phyloP scores from a whole-genome alignment of 1,140 invertebrate species.

The Drosophila tsacasi region DNA sequence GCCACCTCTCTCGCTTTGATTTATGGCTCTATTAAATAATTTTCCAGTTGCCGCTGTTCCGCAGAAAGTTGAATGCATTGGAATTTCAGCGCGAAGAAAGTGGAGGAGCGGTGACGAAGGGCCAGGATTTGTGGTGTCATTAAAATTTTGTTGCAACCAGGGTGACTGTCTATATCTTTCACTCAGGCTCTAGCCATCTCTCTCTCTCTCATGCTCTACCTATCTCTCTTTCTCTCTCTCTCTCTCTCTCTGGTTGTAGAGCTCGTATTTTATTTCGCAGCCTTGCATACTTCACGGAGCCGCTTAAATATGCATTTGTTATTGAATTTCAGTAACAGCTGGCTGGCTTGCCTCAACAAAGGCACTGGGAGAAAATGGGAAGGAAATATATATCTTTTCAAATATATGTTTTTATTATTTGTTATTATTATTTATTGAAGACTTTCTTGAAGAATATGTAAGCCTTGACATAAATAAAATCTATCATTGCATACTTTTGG shows the following conservation, averaged over 20 bases:
- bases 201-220: background rate
- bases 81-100: conserved; percentile 31
- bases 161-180: conserved; percentile 4
- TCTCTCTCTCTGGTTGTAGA: background rate
- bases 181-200: no score
- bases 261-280: conserved; percentile 5
- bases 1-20: conserved; percentile 45
- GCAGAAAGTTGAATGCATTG: conserved; percentile 38
- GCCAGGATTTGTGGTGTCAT: conserved; percentile 40
- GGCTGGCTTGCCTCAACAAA: conserved; percentile 15
- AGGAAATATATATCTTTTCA: background rate
- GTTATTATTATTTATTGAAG: no score
- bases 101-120: conserved; percentile 2
- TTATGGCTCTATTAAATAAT: conserved; percentile 70
- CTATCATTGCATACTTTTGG: background rate
- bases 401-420: background rate
- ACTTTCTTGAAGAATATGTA: no score
- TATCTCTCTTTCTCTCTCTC: background rate
- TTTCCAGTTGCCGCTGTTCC: conserved; percentile 30
- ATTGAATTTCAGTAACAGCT: conserved; percentile 67
- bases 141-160: conserved; percentile 55
- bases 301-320: conserved; percentile 72
- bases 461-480: no score
- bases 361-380: background rate
- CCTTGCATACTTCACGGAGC: conserved; percentile 32